phyloP scores from a whole-genome alignment of 2,113 vertebrate species.

The Ictalurus punctatus region DNA sequence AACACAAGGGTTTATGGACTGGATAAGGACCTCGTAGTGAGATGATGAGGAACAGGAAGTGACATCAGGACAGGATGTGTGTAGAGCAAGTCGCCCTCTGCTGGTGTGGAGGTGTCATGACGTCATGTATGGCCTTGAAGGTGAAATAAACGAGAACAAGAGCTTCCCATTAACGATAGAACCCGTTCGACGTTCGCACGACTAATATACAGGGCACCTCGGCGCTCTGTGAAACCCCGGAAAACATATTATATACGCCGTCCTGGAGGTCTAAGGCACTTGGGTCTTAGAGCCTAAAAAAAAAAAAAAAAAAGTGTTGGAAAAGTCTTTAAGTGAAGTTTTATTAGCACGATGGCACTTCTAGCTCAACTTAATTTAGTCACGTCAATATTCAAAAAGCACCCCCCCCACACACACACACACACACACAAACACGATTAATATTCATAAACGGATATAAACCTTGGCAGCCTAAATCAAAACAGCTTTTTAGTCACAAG shows the following conservation, averaged over 20 bases:
- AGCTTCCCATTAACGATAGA: background rate
- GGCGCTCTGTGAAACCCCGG: background rate
- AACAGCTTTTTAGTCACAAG: conserved; percentile 19
- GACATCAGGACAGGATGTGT: background rate
- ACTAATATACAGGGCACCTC: background rate
- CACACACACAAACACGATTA: conserved; percentile 1
- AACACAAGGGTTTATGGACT: background rate
- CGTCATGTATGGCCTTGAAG: background rate
- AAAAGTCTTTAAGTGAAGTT: background rate
- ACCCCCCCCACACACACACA: background rate
- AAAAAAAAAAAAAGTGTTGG: background rate
- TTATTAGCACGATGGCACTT: background rate
- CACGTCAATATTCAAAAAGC: background rate
- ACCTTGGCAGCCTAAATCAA: conserved; percentile 26
- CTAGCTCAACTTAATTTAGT: background rate
- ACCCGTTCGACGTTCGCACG: background rate
- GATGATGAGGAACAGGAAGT: background rate
- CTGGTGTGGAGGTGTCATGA: background rate
- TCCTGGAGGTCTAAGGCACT: background rate
- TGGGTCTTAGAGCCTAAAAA: background rate
- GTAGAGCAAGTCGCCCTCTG: background rate
- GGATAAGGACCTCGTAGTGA: background rate
- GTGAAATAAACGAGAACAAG: background rate
- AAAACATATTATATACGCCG: background rate
- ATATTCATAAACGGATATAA: conserved; percentile 32